Percentiles rank a stretch among this genome's conserved stretches.
These are phyloP conservation scores for Pteromalus puparum DNA, from an alignment of 1,140 invertebrate genomes.

Conservation along the genomic window DNA sequence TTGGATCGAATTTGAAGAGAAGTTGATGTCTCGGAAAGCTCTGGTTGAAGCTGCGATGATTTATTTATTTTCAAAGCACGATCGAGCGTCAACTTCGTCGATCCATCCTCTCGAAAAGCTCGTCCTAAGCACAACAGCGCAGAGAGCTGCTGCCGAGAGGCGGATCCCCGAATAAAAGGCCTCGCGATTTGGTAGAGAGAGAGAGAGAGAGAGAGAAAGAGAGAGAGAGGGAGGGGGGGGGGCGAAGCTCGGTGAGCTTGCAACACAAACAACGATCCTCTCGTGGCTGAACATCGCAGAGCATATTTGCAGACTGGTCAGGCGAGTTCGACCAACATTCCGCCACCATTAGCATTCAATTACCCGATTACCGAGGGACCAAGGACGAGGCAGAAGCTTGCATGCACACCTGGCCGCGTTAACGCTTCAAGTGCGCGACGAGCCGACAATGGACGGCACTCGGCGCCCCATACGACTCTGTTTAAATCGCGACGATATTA, in stretches of 20 bases:
- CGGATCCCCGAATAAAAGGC: background rate
- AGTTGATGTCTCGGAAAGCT: background rate
- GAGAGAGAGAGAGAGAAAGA: background rate
- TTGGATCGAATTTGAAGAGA: background rate
- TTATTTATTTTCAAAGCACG: background rate
- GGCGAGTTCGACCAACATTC: constrained; percentile 37
- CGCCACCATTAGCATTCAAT: constrained; percentile 53
- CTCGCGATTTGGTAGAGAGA: background rate
- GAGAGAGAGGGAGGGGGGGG: background rate
- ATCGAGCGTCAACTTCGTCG: too few species aligned
- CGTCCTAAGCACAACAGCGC: background rate
- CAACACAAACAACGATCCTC: constrained; percentile 7
- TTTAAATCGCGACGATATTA: background rate
- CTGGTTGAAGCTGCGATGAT: background rate
- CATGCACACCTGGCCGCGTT: background rate
- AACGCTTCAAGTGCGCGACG: constrained; percentile 15
- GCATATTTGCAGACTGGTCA: constrained; percentile 47
- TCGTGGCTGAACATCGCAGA: constrained; percentile 29
- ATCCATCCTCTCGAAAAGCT: background rate
- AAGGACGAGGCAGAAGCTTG: background rate
- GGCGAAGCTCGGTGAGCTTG: background rate
- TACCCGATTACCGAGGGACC: constrained; percentile 38
- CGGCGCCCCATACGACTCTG: background rate
- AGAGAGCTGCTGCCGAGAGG: background rate
- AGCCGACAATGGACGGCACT: constrained; percentile 2